phyloP scores from a whole-genome alignment of 2,888 invertebrate species.

The Ephialtes manifestator region DNA sequence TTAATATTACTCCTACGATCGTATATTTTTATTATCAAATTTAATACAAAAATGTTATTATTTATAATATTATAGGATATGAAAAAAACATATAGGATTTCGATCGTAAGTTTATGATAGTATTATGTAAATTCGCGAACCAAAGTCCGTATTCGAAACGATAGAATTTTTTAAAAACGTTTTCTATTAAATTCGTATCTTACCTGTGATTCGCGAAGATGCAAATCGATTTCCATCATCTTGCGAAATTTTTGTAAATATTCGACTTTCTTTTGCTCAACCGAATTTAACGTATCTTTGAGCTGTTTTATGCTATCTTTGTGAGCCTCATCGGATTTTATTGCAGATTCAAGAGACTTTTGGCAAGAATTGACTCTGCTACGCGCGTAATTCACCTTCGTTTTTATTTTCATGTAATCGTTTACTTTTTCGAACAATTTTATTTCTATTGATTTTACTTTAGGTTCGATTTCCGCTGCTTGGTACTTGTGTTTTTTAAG shows the following conservation, averaged over 20 bases:
- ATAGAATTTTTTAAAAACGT: too few relatives aligned
- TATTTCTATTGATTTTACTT: slow-evolving; percentile 95
- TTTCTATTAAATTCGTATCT: background rate
- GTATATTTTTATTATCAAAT: too few relatives aligned
- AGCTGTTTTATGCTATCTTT: slow-evolving; percentile 93
- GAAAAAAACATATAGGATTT: too few relatives aligned
- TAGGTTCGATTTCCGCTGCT: slow-evolving; percentile 95
- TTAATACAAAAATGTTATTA: too few relatives aligned
- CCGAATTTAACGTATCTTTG: slow-evolving; percentile 91
- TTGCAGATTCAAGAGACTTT: slow-evolving; percentile 88
- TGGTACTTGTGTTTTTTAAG: slow-evolving; percentile 93
- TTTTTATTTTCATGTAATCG: background rate
- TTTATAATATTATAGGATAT: too few relatives aligned
- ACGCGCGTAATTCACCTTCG: background rate
- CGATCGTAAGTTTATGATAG: too few relatives aligned
- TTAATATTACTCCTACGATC: too few relatives aligned
- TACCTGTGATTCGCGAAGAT: slow-evolving; percentile 88
- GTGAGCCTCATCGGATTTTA: slow-evolving; percentile 94
- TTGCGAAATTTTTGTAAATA: slow-evolving; percentile 93
- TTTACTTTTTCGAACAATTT: slow-evolving; percentile 89
- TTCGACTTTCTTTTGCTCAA: slow-evolving; percentile 90
- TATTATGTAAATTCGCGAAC: too few relatives aligned
- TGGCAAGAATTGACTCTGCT: background rate
- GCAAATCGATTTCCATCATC: slow-evolving; percentile 77
- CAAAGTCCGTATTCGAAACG: too few relatives aligned